Evolutionary conservation across 2,888 invertebrate species (phyloP), one percentile per base, ranked within the genome.

Genomic region (Cacoxenus indagator): DNA sequence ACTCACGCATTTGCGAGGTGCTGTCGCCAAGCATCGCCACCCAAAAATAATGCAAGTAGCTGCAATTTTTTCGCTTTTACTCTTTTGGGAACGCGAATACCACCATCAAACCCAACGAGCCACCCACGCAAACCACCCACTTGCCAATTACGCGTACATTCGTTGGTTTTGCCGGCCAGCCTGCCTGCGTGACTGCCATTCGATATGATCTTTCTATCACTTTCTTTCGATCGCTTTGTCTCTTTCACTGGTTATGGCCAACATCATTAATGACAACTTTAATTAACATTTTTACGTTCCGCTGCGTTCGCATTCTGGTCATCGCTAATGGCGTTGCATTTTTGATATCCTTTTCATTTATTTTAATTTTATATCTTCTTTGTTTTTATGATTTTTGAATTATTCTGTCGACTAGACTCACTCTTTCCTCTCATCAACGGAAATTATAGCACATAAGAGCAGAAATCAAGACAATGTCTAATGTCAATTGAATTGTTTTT

Each of bases 391-490:
- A 37, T 37, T 37, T 37, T 37, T 14, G 37, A 37, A 14, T 37
- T 14, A 37, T 11, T 14, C 14, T 14, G 37, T 37, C 14, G 37
- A 64, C 64, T 66, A 69, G 64, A 66, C 64, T 46, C 26, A 54
- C 54, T 43, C 26, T 37, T 43, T 65, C 24, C 64, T 66, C 51
- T 45, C n/a, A 26, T 68, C 67, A 66, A 73, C 70, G 43, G 43
- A 62, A 62, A 62, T 54, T 48, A 73, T 71, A 19, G 48, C 73
- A 74, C 72, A 76, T 73, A 72, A 71, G 70, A 76, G 75, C 72
- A 74, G 9, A 59, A 29, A 75, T 76, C 78, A 78, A 81, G 81
- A 78, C 81, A 81, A 81, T n/a, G n/a, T n/a, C n/a, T n/a, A n/a
- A n/a, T n/a, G n/a, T n/a, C n/a, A n/a, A n/a, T n/a, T n/a, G n/a